phyloP scores from a whole-genome alignment of 92 coral and sea anemone species.

The Desmophyllum pertusum region DNA sequence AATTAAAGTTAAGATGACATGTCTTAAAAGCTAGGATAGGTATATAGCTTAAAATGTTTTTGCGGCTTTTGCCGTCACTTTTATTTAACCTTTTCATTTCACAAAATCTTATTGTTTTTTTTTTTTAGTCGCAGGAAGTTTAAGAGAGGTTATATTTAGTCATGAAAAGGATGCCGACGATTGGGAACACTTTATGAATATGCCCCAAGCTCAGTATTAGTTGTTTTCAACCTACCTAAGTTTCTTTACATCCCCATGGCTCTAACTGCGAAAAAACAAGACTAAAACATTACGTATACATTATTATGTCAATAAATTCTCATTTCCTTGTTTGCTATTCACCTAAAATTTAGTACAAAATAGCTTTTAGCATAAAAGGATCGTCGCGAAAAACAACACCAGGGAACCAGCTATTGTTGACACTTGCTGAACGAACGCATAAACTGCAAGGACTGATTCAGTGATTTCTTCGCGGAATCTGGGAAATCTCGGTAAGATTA shows the following conservation, averaged over 20 bases:
- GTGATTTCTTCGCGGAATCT: neutral
- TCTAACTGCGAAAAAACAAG: neutral
- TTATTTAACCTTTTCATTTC: neutral
- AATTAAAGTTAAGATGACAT: neutral
- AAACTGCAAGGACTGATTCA: neutral
- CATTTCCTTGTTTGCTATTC: neutral
- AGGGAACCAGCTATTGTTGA: neutral
- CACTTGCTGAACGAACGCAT: neutral
- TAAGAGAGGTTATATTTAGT: neutral
- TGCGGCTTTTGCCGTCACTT: neutral
- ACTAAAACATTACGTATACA: neutral
- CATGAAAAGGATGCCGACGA: neutral
- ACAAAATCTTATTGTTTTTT: neutral
- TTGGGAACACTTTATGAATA: neutral
- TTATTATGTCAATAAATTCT: neutral
- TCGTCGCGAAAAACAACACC: neutral
- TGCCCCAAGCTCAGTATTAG: neutral
- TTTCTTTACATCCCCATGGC: too few species aligned
- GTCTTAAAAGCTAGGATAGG: neutral
- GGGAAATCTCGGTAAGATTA: neutral
- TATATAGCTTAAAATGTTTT: neutral
- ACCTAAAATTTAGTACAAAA: neutral
- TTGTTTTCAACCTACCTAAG: neutral
- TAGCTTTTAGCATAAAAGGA: neutral
- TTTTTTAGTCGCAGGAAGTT: neutral